These are phyloP conservation scores for Oscheius sp. DNA, from an alignment of 2,888 invertebrate species.

Conservation along the genomic window DNA sequence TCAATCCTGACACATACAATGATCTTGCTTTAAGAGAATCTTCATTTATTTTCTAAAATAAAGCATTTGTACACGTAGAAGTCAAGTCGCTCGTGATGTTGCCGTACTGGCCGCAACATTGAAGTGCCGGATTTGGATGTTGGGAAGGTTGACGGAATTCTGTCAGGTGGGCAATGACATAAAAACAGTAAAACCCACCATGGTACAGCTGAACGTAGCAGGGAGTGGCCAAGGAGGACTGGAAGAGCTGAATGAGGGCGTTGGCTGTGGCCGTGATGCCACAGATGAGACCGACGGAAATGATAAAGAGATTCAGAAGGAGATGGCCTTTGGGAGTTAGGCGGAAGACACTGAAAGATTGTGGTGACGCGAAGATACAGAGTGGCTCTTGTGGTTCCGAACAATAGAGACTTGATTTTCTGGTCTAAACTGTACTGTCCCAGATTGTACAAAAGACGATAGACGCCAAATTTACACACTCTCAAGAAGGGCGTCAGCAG, in stretches of 20 bases:
- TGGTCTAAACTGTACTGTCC: no score
- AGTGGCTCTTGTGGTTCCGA: no score
- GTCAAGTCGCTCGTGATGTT: constrained; percentile 7
- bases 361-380: no score
- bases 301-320: constrained; percentile 12
- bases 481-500: no score
- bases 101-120: constrained; percentile 20
- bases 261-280: constrained; percentile 34
- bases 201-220: constrained; percentile 34
- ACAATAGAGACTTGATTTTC: no score
- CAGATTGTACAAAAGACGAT: no score
- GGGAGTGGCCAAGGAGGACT: constrained; percentile 32
- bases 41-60: neutral
- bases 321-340: constrained; percentile 15
- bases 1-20: neutral
- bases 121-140: neutral
- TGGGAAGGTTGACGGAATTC: no score
- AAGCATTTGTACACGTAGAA: constrained; percentile 11
- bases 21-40: neutral
- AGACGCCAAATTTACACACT: no score
- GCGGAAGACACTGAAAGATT: constrained; percentile 9
- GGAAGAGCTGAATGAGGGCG: constrained; percentile 24
- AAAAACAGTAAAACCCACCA: constrained; percentile 15
- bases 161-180: neutral
- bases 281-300: constrained; percentile 23